Evolutionary conservation across 2,113 vertebrate genomes (phyloP).

Genomic region (Physeter macrocephalus): DNA sequence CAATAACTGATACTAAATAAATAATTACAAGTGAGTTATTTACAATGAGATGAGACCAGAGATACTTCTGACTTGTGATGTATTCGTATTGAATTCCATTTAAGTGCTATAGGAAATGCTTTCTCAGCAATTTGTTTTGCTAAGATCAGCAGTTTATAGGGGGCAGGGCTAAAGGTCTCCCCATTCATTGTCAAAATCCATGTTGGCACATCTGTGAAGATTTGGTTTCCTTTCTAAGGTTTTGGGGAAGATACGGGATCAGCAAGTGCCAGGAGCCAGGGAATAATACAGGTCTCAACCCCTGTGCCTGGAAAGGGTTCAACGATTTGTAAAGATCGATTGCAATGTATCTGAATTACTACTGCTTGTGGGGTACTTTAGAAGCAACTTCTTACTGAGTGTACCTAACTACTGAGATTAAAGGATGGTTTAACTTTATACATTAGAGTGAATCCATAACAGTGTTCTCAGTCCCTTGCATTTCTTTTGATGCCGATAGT

Average conservation of each 20-base stretch:
- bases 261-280: background rate
- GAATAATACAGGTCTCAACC: background rate
- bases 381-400: background rate
- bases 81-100: background rate
- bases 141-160: background rate
- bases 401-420: background rate
- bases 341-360: background rate
- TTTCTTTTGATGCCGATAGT: background rate
- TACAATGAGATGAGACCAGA: background rate
- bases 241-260: background rate
- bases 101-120: background rate
- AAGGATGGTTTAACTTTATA: background rate
- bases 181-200: background rate
- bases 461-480: background rate
- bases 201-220: background rate
- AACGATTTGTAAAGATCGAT: background rate
- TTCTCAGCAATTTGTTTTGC: background rate
- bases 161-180: background rate
- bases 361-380: background rate
- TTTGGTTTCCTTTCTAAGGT: background rate
- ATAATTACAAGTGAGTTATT: background rate
- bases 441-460: background rate
- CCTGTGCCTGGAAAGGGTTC: background rate
- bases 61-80: background rate
- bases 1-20: background rate